Evolutionary conservation across 1,140 invertebrate genomes (phyloP), one percentile per base, ranked within the genome.

Genomic region (Heliothis subflexa): DNA sequence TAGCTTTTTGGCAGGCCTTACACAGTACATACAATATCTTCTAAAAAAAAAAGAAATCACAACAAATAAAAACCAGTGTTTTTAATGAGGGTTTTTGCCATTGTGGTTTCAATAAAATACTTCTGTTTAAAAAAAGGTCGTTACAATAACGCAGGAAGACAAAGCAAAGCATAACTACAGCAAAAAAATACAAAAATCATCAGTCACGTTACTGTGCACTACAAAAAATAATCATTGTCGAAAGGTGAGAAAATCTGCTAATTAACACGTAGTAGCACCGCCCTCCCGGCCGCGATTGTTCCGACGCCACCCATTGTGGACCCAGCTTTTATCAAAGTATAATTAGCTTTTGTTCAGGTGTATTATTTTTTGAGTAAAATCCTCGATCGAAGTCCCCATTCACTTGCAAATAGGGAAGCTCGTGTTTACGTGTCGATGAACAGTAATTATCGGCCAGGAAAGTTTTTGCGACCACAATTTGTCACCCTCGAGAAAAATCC

Each of bases 211-310:
- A 50, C 18, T 45, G 47, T 77, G 28, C 21, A 64, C 59, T 64
- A 81, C 83, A 88, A 88, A 90, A 89, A 90, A 87, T 83, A 85
- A 85, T 83, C 61, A 84, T 89, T 87, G 85, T 85, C 78, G 71
- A 80, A 88, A 93, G 93, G 93, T 94, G 93, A 93, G 93, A 94
- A 94, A 93, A 91, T 91, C 86, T 81, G 79, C 83, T 93, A 93
- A 94, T 94, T 93, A 93, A 83, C 88, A 90, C 88, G 73, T 89
- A n/a, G 79, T 72, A 79, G 55, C 14, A 77, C 68, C 87, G 87
- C 90, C 86, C 91, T 77, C 81, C 79, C 78, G 86, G 89, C 82
- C 84, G 84, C 86, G 71, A 85, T 85, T 83, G 86, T 81, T 83
- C 72, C 79, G 66, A 21, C 47, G 79, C 59, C 62, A 70, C 49